A percentile compares a stretch with the other conserved stretches of the same genome.
phyloP scores from a whole-genome alignment of 2,113 vertebrate species.

The Tragelaphus scriptus region DNA sequence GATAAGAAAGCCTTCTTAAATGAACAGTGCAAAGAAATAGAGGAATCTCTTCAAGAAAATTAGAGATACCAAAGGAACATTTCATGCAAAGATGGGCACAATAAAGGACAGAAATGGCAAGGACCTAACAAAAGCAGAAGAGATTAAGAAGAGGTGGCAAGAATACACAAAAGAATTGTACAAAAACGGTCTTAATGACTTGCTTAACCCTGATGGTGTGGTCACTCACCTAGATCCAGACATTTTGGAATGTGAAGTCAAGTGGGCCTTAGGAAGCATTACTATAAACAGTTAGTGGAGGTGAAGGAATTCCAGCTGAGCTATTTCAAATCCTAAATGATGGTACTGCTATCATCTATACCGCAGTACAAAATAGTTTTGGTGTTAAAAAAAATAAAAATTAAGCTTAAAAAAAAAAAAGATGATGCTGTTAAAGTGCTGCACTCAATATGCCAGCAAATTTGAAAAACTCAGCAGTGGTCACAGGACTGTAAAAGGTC shows the following conservation, averaged over 20 bases:
- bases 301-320: background rate
- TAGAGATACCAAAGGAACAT: background rate
- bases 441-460: background rate
- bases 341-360: background rate
- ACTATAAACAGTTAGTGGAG: background rate
- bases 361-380: background rate
- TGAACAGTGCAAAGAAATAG: background rate
- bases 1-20: background rate
- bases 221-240: background rate
- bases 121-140: background rate
- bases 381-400: background rate
- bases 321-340: background rate
- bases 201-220: background rate
- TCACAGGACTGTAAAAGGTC: background rate
- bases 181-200: background rate
- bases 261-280: background rate
- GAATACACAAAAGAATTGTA: background rate
- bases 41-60: background rate
- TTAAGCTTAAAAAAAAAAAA: background rate
- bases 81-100: background rate
- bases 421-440: background rate
- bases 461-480: background rate
- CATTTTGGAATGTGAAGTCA: background rate
- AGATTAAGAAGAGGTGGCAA: background rate
- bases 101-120: background rate